These are phyloP conservation scores for Caenorhabditis inopinata DNA, from an alignment of 1,140 invertebrate genomes.

Conservation along the genomic window DNA sequence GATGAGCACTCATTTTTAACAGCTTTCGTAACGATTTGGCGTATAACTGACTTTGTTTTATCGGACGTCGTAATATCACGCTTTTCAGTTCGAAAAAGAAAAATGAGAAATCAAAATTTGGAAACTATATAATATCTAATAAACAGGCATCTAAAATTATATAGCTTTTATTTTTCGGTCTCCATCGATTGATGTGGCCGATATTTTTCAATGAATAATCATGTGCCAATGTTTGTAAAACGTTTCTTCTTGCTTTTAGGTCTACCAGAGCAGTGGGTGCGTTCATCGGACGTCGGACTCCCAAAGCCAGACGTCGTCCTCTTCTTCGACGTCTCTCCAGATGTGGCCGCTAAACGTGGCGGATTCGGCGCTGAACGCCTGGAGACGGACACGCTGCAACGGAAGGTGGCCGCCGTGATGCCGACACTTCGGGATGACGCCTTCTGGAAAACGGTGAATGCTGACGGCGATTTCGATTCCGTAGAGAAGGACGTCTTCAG, in stretches of 20 bases:
- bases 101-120: too few relatives aligned
- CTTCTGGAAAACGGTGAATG: conserved; percentile 23
- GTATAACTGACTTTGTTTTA: too few relatives aligned
- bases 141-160: too few relatives aligned
- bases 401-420: conserved; percentile 37
- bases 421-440: conserved; percentile 31
- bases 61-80: too few relatives aligned
- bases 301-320: conserved; percentile 39
- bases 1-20: too few relatives aligned
- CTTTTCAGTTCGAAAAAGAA: neutral
- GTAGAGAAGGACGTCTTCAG: conserved; percentile 12
- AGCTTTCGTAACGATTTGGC: too few relatives aligned
- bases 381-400: conserved; percentile 28
- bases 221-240: too few relatives aligned
- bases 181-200: too few relatives aligned
- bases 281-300: conserved; percentile 34
- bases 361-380: conserved; percentile 44
- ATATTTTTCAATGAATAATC: too few relatives aligned
- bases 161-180: too few relatives aligned
- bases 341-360: conserved; percentile 25
- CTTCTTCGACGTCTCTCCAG: conserved; percentile 42
- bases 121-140: too few relatives aligned
- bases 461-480: conserved; percentile 16
- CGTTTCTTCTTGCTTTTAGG: conserved; percentile 28
- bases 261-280: conserved; percentile 37